Conservation (phyloP, 2,888 invertebrate species). For the Parnassius mnemosyne region DNA sequence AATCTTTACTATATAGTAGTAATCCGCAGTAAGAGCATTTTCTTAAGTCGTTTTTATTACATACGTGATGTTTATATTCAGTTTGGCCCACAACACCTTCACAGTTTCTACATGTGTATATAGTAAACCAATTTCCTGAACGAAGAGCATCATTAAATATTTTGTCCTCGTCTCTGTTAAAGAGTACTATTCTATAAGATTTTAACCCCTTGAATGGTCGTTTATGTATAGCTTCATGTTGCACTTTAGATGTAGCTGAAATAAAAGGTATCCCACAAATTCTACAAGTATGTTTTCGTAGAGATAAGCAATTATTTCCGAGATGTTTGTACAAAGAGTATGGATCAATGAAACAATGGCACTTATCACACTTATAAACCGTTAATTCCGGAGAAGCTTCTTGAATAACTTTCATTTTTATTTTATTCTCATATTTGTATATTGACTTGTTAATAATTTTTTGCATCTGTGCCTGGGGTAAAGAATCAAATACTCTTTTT, state of each 20-base stretch:
- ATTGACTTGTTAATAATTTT: conserved; percentile 48
- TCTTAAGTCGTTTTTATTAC: conserved; percentile 40
- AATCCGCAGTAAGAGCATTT: conserved; percentile 55
- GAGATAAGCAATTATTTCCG: conserved; percentile 40
- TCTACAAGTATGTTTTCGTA: conserved; percentile 47
- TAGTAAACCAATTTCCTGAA: conserved; percentile 39
- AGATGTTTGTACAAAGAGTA: conserved; percentile 45
- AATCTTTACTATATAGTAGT: conserved; percentile 41
- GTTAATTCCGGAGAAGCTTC: conserved; percentile 43
- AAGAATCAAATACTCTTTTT: conserved; percentile 49
- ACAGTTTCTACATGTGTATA: conserved; percentile 62
- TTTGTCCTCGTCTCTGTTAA: conserved; percentile 49
- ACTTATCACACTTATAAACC: conserved; percentile 57
- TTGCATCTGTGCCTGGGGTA: conserved; percentile 36
- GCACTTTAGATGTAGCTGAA: conserved; percentile 37
- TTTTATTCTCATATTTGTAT: conserved; percentile 54
- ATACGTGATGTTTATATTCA: conserved; percentile 40
- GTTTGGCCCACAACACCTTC: conserved; percentile 46
- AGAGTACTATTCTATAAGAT: conserved; percentile 50
- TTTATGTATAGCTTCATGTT: conserved; percentile 52
- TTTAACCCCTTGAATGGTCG: conserved; percentile 34
- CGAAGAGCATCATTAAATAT: conserved; percentile 40
- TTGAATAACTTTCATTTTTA: conserved; percentile 55
- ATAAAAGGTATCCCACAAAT: conserved; percentile 50
- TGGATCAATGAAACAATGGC: conserved; percentile 48